phyloP scores from a whole-genome alignment of 1,140 invertebrate species.

The Drosophila guanche region DNA sequence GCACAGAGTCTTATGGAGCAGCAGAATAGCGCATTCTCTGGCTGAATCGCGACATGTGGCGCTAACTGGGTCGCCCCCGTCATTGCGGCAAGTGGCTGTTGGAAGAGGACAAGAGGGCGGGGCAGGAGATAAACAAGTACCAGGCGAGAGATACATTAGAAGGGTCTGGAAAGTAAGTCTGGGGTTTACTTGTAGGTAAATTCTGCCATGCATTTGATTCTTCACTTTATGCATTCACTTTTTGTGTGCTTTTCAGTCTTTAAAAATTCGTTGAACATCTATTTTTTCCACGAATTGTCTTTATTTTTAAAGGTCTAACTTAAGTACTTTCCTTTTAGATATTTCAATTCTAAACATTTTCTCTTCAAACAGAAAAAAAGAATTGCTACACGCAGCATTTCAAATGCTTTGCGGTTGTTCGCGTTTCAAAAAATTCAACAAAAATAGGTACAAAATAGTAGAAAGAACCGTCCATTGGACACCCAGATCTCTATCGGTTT shows the following conservation, averaged over 20 bases:
- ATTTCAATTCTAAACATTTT: not conserved
- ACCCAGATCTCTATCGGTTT: constrained; percentile 39
- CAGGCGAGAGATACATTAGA: too few species aligned
- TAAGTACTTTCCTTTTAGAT: not conserved
- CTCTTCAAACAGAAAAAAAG: constrained; percentile 1
- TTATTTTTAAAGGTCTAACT: not conserved
- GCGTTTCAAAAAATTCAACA: constrained; percentile 45
- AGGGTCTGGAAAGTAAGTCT: too few species aligned
- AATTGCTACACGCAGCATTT: constrained; percentile 15
- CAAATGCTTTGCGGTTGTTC: constrained; percentile 41
- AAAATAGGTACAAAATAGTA: not conserved
- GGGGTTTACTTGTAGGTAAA: not conserved
- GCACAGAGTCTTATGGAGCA: constrained; percentile 42
- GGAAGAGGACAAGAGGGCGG: not conserved
- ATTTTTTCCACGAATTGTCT: not conserved
- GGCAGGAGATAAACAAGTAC: too few species aligned
- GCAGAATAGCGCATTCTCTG: not conserved
- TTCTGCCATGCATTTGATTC: too few species aligned
- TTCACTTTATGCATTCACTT: too few species aligned
- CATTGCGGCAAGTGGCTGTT: constrained; percentile 11
- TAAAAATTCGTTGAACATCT: not conserved
- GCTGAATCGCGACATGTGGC: constrained; percentile 54
- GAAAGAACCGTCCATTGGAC: constrained; percentile 4
- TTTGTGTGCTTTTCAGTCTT: too few species aligned
- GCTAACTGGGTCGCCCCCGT: constrained; percentile 43